These are phyloP conservation scores for Sebastes nivosus DNA, from an alignment of 2,797 vertebrate genomes.

Conservation along the genomic window DNA sequence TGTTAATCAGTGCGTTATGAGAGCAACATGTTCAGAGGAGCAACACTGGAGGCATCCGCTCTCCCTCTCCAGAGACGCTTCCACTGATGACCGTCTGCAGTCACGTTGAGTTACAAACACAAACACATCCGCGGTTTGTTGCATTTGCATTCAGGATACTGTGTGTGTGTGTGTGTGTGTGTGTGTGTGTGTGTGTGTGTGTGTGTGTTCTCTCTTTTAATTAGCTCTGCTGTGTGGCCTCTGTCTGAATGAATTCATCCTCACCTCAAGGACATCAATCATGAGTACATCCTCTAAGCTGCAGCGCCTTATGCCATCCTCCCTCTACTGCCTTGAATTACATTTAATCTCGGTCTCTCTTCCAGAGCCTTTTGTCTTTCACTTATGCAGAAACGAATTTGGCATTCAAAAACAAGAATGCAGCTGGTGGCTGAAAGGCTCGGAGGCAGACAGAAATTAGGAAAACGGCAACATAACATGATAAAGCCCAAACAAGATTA, in stretches of 20 bases:
- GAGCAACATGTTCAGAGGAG: conserved; percentile 41
- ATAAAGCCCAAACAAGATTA: conserved; percentile 38
- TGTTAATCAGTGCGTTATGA: conserved; percentile 45
- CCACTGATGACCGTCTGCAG: conserved; percentile 44
- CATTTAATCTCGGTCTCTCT: conserved; percentile 7
- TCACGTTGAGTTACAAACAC: conserved; percentile 53
- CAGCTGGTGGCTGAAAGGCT: conserved; percentile 30
- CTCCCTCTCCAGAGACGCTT: conserved; percentile 35
- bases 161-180: background rate
- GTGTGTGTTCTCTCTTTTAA: conserved; percentile 41
- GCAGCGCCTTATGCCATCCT: background rate
- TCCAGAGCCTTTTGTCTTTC: conserved; percentile 38
- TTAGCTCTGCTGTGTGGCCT: conserved; percentile 31
- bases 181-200: no score
- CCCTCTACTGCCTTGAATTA: conserved; percentile 20
- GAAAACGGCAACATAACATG: conserved; percentile 24
- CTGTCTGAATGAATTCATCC: conserved; percentile 51
- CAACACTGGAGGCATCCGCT: conserved; percentile 47
- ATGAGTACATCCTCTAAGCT: conserved; percentile 21
- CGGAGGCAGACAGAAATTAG: conserved; percentile 19
- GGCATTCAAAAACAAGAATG: conserved; percentile 32
- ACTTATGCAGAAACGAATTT: conserved; percentile 11
- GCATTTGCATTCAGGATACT: conserved; percentile 60
- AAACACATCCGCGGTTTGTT: conserved; percentile 63
- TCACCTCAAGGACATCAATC: conserved; percentile 56